Evolutionary conservation across 2,888 invertebrate species (phyloP).

Genomic region (Nyleta sp.): DNA sequence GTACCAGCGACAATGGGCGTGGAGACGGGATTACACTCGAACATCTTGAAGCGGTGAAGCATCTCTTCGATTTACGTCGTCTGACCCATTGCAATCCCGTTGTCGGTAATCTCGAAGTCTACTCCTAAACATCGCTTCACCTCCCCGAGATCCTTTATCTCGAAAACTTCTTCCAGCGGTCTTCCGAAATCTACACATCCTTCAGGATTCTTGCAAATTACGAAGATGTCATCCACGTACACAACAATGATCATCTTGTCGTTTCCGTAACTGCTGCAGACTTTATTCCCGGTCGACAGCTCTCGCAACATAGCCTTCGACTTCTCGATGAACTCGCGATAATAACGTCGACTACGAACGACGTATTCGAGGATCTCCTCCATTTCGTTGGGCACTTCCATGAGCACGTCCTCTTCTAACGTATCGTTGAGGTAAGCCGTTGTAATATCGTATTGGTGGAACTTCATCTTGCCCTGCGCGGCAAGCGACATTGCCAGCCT

Average conservation of each 20-base stretch:
- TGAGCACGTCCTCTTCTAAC: slow-evolving; percentile 42
- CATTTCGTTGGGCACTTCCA: slow-evolving; percentile 58
- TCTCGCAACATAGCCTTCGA: slow-evolving; percentile 30
- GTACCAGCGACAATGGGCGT: slow-evolving; percentile 63
- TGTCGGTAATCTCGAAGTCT: slow-evolving; percentile 10
- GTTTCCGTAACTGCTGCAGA: too few species aligned
- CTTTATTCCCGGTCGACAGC: too few species aligned
- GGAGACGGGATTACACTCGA: slow-evolving; percentile 67
- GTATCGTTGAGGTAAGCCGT: slow-evolving; percentile 68
- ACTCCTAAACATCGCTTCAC: slow-evolving; percentile 22
- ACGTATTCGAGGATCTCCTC: slow-evolving; percentile 33
- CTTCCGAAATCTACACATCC: background rate
- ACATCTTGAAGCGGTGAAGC: slow-evolving; percentile 69
- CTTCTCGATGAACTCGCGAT: slow-evolving; percentile 4
- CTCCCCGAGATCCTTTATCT: slow-evolving; percentile 24
- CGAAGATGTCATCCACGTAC: slow-evolving; percentile 20
- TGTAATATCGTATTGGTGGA: slow-evolving; percentile 66
- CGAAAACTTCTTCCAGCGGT: background rate
- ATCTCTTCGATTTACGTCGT: slow-evolving; percentile 66
- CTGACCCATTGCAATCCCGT: slow-evolving; percentile 46
- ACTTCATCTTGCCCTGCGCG: slow-evolving; percentile 45
- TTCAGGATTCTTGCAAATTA: background rate
- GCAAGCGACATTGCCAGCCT: slow-evolving; percentile 51
- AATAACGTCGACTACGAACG: background rate
- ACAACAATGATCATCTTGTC: slow-evolving; percentile 16